A percentile compares a stretch with the other conserved stretches of the same genome.
Evolutionary conservation across 1,140 invertebrate genomes (phyloP).

Genomic region (Ostrea denselamellosa): DNA sequence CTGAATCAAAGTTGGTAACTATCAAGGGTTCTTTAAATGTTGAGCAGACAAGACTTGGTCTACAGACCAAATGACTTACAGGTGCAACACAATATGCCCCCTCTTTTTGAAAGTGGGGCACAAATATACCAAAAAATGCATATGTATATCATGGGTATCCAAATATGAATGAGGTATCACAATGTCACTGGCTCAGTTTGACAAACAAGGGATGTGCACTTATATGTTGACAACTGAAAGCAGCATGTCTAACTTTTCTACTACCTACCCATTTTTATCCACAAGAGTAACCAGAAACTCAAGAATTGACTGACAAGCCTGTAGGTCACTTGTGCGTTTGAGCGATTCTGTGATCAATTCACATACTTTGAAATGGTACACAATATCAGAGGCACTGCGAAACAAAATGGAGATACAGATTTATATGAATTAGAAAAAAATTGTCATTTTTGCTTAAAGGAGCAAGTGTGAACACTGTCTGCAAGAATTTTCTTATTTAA

Average conservation of each 20-base stretch:
- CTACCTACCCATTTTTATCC: constrained; percentile 23
- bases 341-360: not conserved
- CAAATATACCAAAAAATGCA: no score
- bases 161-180: no score
- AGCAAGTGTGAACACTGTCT: not conserved
- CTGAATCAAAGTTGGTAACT: no score
- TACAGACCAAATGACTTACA: no score
- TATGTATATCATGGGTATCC: no score
- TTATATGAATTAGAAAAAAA: not conserved
- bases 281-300: constrained; percentile 6
- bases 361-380: constrained; percentile 41
- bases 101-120: no score
- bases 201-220: no score
- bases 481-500: not conserved
- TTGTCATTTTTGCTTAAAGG: not conserved
- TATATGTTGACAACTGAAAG: no score
- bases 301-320: not conserved
- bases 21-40: no score
- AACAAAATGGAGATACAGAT: not conserved
- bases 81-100: no score
- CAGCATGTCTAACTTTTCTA: not conserved
- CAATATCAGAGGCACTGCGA: constrained; percentile 31
- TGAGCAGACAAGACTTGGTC: no score
- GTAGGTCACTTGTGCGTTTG: not conserved
- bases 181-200: no score